Base-by-base conservation (phyloP, 2,113 vertebrate species). In the Nothoprocta perdicaria region DNA sequence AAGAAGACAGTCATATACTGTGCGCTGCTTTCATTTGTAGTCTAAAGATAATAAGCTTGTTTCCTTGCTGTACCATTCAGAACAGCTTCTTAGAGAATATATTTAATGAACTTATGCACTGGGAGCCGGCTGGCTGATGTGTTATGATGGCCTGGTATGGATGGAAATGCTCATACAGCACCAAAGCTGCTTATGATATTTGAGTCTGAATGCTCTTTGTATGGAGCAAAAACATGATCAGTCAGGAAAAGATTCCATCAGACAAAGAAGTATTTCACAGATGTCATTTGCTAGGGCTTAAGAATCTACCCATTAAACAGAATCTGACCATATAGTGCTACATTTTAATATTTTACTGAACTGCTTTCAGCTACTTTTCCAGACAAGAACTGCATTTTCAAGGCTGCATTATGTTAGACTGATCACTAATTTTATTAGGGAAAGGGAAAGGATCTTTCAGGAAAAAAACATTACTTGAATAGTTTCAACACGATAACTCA, bases 391-490 rank as follows among this genome's bases (percentile, higher is more conserved):
- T 81, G 14, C 60, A 63, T 90, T 95, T 91, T 27, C 74, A 58
- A 88, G 68, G 33, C 63, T 89, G 74, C 85, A 85, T 90, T 60
- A 69, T 73, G 33, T 91, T 80, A 50, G 9, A 43, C 14, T 38
- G 69, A 86, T 89, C n/a, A n/a, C 66, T 84, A 75, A 87, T 82
- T 83, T 80, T 76, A 33, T 60, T 35, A 41, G 46, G 10, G 53
- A 31, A 15, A 57, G 16, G 53, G 16, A 57, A 57, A 29, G 53
- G 53, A 53, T 31, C 9, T 31, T 41, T 69, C 12, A 46, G 35
- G 78, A 55, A 89, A 86, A 92, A 77, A 92, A 80, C 22, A 19
- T 62, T 78, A 19, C 80, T 69, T 61, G 76, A 90, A 79, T 21
- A 66, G 38, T 60, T 86, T 81, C 45, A 65, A 21, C 9, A 73